Evolutionary conservation across 2,888 invertebrate species (phyloP).

Genomic region (Nephrotoma appendiculata): DNA sequence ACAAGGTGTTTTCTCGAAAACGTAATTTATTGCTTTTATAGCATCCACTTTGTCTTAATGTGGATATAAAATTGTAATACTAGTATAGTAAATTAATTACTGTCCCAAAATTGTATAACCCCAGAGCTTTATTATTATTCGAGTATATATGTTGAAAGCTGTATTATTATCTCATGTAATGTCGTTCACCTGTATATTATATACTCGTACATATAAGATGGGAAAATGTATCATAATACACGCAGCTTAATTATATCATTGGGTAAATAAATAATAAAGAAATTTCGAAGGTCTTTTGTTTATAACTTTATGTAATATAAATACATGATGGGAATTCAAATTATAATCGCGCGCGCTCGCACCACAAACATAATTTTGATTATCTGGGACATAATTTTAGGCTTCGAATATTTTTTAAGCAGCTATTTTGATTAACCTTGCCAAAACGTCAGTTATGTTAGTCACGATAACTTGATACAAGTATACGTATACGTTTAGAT

Average conservation of each 20-base stretch:
- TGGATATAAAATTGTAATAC: not conserved
- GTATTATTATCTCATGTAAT: not conserved
- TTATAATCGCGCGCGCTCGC: not conserved
- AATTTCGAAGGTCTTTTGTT: not conserved
- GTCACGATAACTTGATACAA: not conserved
- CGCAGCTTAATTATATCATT: not conserved
- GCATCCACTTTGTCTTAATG: not conserved
- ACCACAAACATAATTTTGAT: not conserved
- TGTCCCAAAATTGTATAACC: not conserved
- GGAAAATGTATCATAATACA: not conserved
- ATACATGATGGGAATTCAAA: not conserved
- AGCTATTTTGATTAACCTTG: not conserved
- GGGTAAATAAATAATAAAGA: not conserved
- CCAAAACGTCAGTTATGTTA: not conserved
- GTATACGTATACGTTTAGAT: not conserved
- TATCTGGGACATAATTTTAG: not conserved
- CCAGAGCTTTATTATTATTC: no score
- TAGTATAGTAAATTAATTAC: not conserved
- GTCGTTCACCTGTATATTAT: not conserved
- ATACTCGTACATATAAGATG: not conserved
- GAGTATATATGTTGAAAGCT: no score
- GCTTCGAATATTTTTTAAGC: not conserved
- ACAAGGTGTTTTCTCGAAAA: not conserved
- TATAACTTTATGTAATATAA: not conserved
- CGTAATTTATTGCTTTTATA: not conserved